phyloP scores from a whole-genome alignment of 2,888 invertebrate species.

The Rhagonycha lutea region DNA sequence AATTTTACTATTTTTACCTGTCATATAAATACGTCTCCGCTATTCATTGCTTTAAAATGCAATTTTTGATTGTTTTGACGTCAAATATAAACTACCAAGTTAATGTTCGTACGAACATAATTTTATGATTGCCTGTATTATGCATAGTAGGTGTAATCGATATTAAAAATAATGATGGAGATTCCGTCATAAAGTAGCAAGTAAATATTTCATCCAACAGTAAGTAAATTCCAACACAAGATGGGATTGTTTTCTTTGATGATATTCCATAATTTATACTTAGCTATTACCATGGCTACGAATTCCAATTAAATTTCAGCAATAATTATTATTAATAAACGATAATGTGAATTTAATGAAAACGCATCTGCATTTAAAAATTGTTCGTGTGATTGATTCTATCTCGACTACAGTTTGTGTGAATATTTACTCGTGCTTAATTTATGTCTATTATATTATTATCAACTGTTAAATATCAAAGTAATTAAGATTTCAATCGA shows the following conservation, averaged over 20 bases:
- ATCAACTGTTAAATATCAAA: not conserved
- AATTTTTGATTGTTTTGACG: not conserved
- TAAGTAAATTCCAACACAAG: not conserved
- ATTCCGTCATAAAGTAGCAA: not conserved
- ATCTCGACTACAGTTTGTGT: not conserved
- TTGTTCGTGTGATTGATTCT: not conserved
- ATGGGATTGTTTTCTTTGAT: not conserved
- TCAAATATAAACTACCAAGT: not conserved
- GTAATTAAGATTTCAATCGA: not conserved
- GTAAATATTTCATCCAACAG: not conserved
- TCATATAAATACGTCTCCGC: not conserved
- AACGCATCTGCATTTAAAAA: not conserved
- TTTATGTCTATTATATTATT: not conserved
- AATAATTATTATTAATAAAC: not conserved
- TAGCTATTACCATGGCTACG: not conserved
- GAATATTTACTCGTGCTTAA: not conserved
- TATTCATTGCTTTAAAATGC: not conserved
- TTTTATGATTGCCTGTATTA: not conserved
- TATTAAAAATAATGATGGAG: not conserved
- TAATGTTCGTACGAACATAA: not conserved
- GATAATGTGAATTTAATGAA: not conserved
- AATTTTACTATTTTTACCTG: not conserved
- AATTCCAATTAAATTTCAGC: not conserved
- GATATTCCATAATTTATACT: not conserved
- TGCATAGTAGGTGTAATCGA: not conserved